These are phyloP conservation scores for Dendrolimus houi DNA, from an alignment of 2,888 invertebrate genomes.

Conservation along the genomic window DNA sequence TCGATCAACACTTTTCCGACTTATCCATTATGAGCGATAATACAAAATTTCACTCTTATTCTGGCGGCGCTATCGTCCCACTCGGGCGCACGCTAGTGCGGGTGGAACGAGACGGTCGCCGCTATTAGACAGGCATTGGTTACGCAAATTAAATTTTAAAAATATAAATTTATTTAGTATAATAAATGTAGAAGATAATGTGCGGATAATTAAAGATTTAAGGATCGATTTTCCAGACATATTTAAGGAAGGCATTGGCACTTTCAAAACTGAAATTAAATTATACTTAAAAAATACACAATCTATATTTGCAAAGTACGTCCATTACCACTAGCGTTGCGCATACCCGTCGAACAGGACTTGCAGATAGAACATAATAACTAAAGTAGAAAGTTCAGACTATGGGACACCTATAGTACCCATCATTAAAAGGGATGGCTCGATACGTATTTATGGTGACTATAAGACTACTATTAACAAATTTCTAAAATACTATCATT, in stretches of 20 bases:
- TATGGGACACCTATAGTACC: slow-evolving; percentile 22
- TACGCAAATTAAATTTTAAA: slow-evolving; percentile 10
- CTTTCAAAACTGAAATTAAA: slow-evolving; percentile 8
- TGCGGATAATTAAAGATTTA: slow-evolving; percentile 1
- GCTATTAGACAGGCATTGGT: slow-evolving; percentile 12
- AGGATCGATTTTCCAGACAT: slow-evolving; percentile 11
- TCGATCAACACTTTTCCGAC: slow-evolving; percentile 6
- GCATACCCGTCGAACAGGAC: slow-evolving; percentile 11
- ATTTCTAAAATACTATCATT: slow-evolving; percentile 13
- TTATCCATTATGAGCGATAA: slow-evolving; percentile 3
- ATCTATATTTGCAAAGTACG: slow-evolving; percentile 12
- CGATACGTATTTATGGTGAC: slow-evolving; percentile 17
- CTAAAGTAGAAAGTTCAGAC: slow-evolving; percentile 15
- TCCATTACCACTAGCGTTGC: slow-evolving; percentile 9
- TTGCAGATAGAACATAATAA: slow-evolving; percentile 15
- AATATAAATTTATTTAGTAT: slow-evolving; percentile 6
- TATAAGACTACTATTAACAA: slow-evolving; percentile 20
- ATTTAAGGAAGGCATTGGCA: slow-evolving; percentile 9
- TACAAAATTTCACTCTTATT: slow-evolving; percentile 9
- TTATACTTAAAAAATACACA: slow-evolving; percentile 9
- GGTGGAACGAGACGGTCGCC: slow-evolving; percentile 5
- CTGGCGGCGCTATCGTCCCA: slow-evolving; percentile 5
- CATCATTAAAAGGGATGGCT: slow-evolving; percentile 13
- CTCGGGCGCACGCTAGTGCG: slow-evolving; percentile 5
- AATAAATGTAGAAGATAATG: slow-evolving; percentile 2